Evolutionary conservation across 2,888 invertebrate species (phyloP), one percentile per base, ranked within the genome.

Genomic region (Girardia tigrina): DNA sequence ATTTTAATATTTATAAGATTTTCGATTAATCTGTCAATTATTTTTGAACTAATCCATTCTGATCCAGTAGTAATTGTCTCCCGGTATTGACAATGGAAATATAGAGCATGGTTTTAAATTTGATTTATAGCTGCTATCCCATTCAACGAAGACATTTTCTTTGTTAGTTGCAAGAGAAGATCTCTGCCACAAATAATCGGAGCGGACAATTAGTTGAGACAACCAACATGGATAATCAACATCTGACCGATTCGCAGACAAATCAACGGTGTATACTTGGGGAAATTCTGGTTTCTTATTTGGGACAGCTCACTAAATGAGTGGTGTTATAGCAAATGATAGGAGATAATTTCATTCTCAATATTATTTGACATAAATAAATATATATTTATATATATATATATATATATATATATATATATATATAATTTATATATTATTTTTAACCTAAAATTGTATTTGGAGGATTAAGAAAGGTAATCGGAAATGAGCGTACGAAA

Each of bases 81-180:
- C 56, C 23, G 56, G 56, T 23, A 56, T 56, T 56, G 56, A 56
- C 56, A 56, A 56, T 56, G 23, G 56, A n/a, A 56, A 56, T 20
- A 56, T 56, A 56, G n/a, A 56, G 56, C 56, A 56, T 56, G 56
- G 56, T 8, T 56, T 56, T 56, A 56, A 56, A 56, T 56, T 56
- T 56, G 56, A 56, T 56, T 56, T 56, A 56, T 56, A 8, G 56
- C 56, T 56, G 4, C 23, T 56, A 56, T 56, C 56, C n/a, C 8
- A 36, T 16, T 36, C 8, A 36, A 36, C 36, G 8, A 36, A 36
- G 56, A 56, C 56, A 56, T 56, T 56, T 56, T 23, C 23, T 36
- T 56, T 12, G 56, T 56, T 56, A 56, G 56, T 56, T 23, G 56
- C 56, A 12, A n/a, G n/a, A n/a, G n/a, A n/a, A 16, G 56, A 56